phyloP scores from a whole-genome alignment of 2,888 invertebrate genomes.

The Drosophila nigritarsus region DNA sequence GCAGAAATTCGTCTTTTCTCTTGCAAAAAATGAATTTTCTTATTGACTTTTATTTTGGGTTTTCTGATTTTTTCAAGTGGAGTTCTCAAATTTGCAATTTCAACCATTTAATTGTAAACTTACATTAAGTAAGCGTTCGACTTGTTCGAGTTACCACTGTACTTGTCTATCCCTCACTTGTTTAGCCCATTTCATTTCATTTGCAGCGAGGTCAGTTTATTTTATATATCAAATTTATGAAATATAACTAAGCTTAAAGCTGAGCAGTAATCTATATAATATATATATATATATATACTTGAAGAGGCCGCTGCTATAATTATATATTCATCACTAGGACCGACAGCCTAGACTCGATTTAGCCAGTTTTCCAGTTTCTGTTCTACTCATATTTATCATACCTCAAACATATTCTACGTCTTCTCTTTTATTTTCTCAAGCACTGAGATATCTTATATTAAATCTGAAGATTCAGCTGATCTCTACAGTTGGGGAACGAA shows the following conservation, averaged over 20 bases:
- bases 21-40: background rate
- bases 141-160: background rate
- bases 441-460: background rate
- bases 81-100: background rate
- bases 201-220: slow-evolving; percentile 5
- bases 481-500: no score
- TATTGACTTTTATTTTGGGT: background rate
- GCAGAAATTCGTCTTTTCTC: background rate
- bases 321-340: background rate
- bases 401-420: background rate
- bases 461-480: background rate
- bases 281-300: background rate
- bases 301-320: background rate
- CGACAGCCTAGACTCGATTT: background rate
- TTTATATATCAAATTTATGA: background rate
- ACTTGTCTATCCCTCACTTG: background rate
- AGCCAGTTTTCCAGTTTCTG: background rate
- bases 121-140: background rate
- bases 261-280: background rate
- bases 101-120: no score
- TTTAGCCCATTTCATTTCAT: background rate
- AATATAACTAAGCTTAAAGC: no score
- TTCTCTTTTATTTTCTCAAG: background rate
- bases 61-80: background rate
- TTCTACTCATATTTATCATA: background rate